phyloP scores from a whole-genome alignment of 2,888 invertebrate genomes.

The Poecilus cupreus region DNA sequence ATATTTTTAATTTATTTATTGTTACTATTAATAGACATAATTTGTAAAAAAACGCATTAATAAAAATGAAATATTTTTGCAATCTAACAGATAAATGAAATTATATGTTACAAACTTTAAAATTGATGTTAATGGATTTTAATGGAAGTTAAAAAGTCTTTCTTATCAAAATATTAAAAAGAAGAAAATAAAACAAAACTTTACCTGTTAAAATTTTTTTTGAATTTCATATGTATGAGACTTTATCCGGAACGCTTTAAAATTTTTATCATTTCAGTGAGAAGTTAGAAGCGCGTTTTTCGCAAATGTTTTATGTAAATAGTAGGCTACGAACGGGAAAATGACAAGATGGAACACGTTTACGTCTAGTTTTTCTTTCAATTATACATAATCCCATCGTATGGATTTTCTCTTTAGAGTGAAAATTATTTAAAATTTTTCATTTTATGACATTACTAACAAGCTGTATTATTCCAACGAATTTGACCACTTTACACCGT shows the following conservation, averaged over 20 bases:
- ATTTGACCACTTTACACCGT: too few species aligned
- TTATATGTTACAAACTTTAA: neutral
- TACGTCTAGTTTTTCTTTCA: constrained; percentile 3
- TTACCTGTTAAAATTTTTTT: neutral
- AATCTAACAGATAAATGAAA: too few species aligned
- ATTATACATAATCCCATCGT: neutral
- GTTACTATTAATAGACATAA: too few species aligned
- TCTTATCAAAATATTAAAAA: neutral
- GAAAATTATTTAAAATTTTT: neutral
- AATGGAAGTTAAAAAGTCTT: constrained; percentile 16
- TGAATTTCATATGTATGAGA: constrained; percentile 23
- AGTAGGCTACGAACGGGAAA: too few species aligned
- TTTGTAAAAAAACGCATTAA: too few species aligned
- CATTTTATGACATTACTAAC: neutral
- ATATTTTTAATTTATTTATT: too few species aligned
- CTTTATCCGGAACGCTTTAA: neutral
- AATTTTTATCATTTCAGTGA: neutral
- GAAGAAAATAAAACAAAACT: neutral
- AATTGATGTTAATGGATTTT: neutral
- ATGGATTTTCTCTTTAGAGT: neutral
- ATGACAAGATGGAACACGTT: neutral
- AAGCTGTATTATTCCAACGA: neutral
- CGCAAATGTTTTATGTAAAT: constrained; percentile 41
- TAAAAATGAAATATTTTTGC: too few species aligned
- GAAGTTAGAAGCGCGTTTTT: neutral